Evolutionary conservation across 2,888 invertebrate genomes (phyloP).

Genomic region (Microplitis deprimator): DNA sequence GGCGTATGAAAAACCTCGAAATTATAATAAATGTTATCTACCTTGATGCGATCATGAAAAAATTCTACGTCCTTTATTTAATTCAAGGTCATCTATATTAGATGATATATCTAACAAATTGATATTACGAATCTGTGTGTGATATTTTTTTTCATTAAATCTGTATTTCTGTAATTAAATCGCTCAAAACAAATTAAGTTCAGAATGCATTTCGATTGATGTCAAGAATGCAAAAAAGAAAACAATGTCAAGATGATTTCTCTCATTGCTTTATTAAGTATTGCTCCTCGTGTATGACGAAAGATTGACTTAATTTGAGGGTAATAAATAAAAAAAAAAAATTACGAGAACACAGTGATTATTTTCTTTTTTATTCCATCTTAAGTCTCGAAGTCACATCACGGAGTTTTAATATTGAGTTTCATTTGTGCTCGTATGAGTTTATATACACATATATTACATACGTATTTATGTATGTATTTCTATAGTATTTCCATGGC

Average conservation of each 20-base stretch:
- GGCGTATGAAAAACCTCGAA: slow-evolving; percentile 2
- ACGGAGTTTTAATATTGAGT: background rate
- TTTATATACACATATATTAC: background rate
- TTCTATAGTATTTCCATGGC: background rate
- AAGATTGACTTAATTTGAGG: slow-evolving; percentile 4
- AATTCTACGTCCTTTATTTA: background rate
- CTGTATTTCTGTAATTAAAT: background rate
- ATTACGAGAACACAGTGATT: background rate
- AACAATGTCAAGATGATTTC: slow-evolving; percentile 10
- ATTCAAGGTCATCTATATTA: background rate
- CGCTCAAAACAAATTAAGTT: background rate
- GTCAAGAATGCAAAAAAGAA: background rate
- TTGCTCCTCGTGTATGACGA: background rate
- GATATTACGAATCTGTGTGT: too few species aligned
- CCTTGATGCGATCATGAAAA: slow-evolving; percentile 10
- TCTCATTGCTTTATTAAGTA: background rate
- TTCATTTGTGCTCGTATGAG: background rate
- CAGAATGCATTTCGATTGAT: background rate
- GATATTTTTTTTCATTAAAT: background rate
- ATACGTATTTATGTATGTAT: background rate
- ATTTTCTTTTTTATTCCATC: slow-evolving; percentile 2
- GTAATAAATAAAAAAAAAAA: slow-evolving; percentile 9
- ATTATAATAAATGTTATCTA: background rate
- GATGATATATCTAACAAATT: background rate
- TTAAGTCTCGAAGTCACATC: background rate